phyloP scores from a whole-genome alignment of 2,113 vertebrate species.

The Caranx melampygus region DNA sequence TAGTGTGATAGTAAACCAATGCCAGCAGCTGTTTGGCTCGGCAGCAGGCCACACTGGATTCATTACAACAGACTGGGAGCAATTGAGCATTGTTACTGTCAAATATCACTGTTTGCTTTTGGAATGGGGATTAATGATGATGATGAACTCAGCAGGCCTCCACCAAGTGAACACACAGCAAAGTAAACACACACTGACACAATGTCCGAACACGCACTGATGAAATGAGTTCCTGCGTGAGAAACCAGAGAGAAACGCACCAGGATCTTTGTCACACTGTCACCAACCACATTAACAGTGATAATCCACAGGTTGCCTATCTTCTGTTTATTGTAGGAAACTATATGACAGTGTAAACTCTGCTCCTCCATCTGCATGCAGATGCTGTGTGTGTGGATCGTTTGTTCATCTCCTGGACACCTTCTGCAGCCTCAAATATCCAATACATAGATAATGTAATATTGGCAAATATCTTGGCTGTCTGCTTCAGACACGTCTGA shows the following conservation, averaged over 20 bases:
- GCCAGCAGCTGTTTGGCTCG: slow-evolving; percentile 40
- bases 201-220: background rate
- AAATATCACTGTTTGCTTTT: slow-evolving; percentile 46
- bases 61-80: slow-evolving; percentile 39
- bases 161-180: too few relatives aligned
- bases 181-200: background rate
- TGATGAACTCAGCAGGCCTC: slow-evolving; percentile 17
- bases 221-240: too few relatives aligned
- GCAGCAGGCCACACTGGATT: slow-evolving; percentile 32
- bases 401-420: slow-evolving; percentile 16
- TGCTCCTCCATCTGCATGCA: background rate
- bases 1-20: slow-evolving; percentile 6
- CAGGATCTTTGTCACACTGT: too few relatives aligned
- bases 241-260: too few relatives aligned
- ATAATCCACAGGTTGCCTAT: background rate
- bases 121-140: slow-evolving; percentile 42
- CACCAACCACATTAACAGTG: background rate
- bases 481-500: slow-evolving; percentile 41
- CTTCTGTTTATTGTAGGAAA: background rate
- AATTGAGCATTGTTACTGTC: slow-evolving; percentile 32
- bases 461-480: slow-evolving; percentile 48
- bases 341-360: background rate
- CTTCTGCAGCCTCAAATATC: slow-evolving; percentile 1
- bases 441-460: slow-evolving; percentile 46
- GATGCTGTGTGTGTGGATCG: background rate